phyloP scores from a whole-genome alignment of 2,888 invertebrate species.

The Achlya flavicornis region DNA sequence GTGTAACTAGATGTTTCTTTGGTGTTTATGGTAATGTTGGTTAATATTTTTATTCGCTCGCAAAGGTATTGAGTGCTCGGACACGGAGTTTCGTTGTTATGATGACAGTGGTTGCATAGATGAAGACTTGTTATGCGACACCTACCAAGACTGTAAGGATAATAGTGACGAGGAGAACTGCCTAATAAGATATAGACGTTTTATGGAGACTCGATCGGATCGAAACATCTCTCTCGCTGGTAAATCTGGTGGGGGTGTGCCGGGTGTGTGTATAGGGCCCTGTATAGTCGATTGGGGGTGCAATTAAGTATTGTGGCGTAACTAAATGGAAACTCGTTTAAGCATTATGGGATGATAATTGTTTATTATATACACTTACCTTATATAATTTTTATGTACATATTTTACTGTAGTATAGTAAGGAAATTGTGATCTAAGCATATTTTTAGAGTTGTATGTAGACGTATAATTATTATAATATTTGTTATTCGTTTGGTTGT shows the following conservation, averaged over 20 bases:
- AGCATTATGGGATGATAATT: slow-evolving; percentile 62
- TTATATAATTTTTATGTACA: slow-evolving; percentile 17
- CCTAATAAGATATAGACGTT: slow-evolving; percentile 74
- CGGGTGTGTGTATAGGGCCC: slow-evolving; percentile 60
- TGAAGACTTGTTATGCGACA: slow-evolving; percentile 83
- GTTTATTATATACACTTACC: slow-evolving; percentile 39
- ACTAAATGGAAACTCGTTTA: slow-evolving; percentile 52
- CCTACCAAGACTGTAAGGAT: slow-evolving; percentile 84
- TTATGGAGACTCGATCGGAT: slow-evolving; percentile 35
- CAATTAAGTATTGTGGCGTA: slow-evolving; percentile 36
- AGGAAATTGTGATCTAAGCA: not conserved
- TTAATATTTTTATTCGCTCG: slow-evolving; percentile 44
- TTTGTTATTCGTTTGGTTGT: not conserved
- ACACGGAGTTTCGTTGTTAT: slow-evolving; percentile 81
- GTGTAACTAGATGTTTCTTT: not conserved
- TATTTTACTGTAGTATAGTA: slow-evolving; percentile 9
- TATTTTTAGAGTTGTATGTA: not conserved
- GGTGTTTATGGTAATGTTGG: slow-evolving; percentile 3
- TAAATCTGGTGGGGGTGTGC: slow-evolving; percentile 56
- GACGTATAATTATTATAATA: not conserved
- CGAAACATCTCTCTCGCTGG: slow-evolving; percentile 37
- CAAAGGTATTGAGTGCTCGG: slow-evolving; percentile 70
- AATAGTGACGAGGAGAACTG: slow-evolving; percentile 86
- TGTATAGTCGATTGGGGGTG: slow-evolving; percentile 22
- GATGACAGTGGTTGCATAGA: slow-evolving; percentile 85